Base-by-base conservation (phyloP, 2,888 invertebrate species). In the Hirtodrosophila trivittata region DNA sequence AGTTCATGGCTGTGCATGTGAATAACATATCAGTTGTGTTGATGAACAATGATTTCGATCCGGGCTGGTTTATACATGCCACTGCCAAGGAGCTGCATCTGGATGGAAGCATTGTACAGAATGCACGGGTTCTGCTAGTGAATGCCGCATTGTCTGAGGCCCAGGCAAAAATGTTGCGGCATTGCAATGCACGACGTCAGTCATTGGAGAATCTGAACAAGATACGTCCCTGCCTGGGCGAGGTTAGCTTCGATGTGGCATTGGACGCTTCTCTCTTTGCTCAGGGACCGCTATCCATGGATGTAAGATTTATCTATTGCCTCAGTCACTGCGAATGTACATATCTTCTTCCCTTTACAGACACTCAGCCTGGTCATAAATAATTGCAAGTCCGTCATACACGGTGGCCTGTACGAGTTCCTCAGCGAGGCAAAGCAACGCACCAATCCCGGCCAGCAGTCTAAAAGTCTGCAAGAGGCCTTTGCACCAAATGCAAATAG, bases 1-100 rank as follows among this genome's bases (percentile, higher is more conserved):
- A 97, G 95, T 97, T 97, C 89, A 95, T 96, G 94, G 96, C 96
- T 8, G 93, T 97, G 13, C 95, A 96, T 87, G 93, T 97, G 51
- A 94, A 95, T 86, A 95, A 96, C 85, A 92, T 95, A 75, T 94
- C 93, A 4, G 92, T 93, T 26, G 92, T 93, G 87, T 91, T 94
- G 54, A 91, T 95, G 88, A 88, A 94, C 88, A 91, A 93, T 81
- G 90, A 90, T 59, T 92, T 93, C 57, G 93, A 93, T 42, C 94
- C 93, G 14, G 94, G 94, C 6, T 95, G 94, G 93, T 91, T 94
- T 16, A 91, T 95, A 1, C 94, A 95, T 80, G 94, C 94, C 1
- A 94, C 94, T 1, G 94, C 95, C 0, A 93, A 93, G 35, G 95
- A 94, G 75, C 89, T 95, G 1, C 93, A 93, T 87, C 90, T 95